Conservation (phyloP, 2,113 vertebrate genomes). For the Phalacrocorax brasilianus region DNA sequence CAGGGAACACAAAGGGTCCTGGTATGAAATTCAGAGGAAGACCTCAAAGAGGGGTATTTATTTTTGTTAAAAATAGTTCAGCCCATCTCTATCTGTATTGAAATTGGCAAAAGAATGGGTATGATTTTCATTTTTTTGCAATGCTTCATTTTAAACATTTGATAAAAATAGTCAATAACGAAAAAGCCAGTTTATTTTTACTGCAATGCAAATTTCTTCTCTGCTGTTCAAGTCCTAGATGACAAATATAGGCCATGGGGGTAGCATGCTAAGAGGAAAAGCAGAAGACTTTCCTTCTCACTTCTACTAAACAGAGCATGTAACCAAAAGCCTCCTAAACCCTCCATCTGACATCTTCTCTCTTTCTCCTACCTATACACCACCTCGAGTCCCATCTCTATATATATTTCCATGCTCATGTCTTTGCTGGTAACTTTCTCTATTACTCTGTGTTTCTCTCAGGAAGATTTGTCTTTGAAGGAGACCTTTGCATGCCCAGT, state of each 20-base stretch:
- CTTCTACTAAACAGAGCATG: conserved; percentile 22
- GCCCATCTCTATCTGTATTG: conserved; percentile 77
- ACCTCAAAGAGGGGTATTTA: conserved; percentile 77
- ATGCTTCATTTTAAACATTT: conserved; percentile 68
- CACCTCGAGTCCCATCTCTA: not conserved
- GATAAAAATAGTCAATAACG: conserved; percentile 83
- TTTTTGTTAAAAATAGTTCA: conserved; percentile 81
- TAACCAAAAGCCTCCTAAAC: conserved; percentile 1
- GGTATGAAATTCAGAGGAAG: conserved; percentile 77
- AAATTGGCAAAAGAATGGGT: conserved; percentile 74
- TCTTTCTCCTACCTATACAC: not conserved
- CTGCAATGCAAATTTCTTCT: conserved; percentile 56
- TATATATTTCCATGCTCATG: not conserved
- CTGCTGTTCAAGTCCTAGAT: conserved; percentile 20
- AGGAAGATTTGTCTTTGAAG: not conserved
- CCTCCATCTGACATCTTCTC: not conserved
- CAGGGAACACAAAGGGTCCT: conserved; percentile 77
- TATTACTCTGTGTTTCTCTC: not conserved
- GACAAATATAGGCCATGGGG: conserved; percentile 39
- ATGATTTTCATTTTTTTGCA: conserved; percentile 79
- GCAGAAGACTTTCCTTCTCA: conserved; percentile 6
- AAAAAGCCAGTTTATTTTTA: conserved; percentile 74
- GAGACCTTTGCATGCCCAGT: not conserved
- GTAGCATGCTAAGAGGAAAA: not conserved
- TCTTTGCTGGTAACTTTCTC: not conserved